Percentiles rank a stretch among this genome's conserved stretches.
Conservation (phyloP, 2,113 vertebrate genomes). For the Tinamus guttatus region DNA sequence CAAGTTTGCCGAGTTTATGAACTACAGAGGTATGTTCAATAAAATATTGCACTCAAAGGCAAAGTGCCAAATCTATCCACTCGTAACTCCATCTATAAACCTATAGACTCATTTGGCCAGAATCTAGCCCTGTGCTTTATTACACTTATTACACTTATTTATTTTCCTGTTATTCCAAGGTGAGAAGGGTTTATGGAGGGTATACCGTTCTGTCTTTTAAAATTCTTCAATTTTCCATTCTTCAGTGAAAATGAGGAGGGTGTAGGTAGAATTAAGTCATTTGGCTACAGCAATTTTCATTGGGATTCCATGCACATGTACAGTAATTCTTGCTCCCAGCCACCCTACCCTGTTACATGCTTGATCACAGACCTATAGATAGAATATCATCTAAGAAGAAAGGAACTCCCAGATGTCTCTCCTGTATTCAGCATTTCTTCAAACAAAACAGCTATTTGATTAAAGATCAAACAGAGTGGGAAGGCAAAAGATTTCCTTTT, state of each 20-base stretch:
- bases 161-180: slow-evolving; percentile 1
- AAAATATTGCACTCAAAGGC: not conserved
- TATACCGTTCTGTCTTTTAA: not conserved
- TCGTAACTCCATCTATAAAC: slow-evolving; percentile 3
- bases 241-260: not conserved
- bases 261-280: not conserved
- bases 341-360: not conserved
- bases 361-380: not conserved
- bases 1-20: slow-evolving; percentile 32
- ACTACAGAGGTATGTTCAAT: slow-evolving; percentile 49
- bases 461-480: slow-evolving; percentile 28
- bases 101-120: not conserved
- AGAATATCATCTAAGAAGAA: not conserved
- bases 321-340: not conserved
- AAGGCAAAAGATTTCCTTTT: not conserved
- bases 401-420: slow-evolving; percentile 34
- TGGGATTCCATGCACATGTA: not conserved
- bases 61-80: not conserved
- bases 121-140: not conserved
- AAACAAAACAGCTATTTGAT: not conserved
- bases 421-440: not conserved
- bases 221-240: not conserved
- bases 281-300: slow-evolving; percentile 13
- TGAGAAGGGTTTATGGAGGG: not conserved
- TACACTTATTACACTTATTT: not conserved